Evolutionary conservation across 1,140 invertebrate genomes (phyloP), one percentile per base, ranked within the genome.

Genomic region (Macrosteles quadrilineatus): DNA sequence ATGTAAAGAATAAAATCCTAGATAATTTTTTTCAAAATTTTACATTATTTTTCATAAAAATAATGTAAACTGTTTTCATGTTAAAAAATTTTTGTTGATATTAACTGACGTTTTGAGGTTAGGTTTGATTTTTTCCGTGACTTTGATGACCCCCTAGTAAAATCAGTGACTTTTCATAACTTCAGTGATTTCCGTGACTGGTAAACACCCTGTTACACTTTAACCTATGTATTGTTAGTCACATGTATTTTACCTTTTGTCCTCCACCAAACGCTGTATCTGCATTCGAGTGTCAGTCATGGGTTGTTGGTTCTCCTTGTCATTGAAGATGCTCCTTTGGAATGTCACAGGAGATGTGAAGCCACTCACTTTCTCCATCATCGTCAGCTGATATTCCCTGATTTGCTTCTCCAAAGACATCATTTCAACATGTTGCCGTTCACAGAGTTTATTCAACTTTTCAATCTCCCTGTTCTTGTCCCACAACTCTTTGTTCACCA

Each of bases 381-480:
- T 21, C 65, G 76, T 74, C 23, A 81, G 68, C 71, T 82, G 78
- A 29, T 72, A 45, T 31, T 81, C 79, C 73, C 78, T 79, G 6
- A 81, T 45, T 23, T 78, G 75, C 36, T 78, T 76, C 67, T 76
- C 75, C 14, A 82, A 62, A 30, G 76, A 73, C 4, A 73, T 55
- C 0, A 81, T 74, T 47, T 81, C 79, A 3, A 74, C 43, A 25
- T 78, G 72, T 2, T 80, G 77, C 59, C 78, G 77, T 68, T 79
- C 76, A 69, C 69, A 72, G 32, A 71, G n/a, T 69, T 73, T 75
- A 57, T 75, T 75, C 12, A 91, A 77, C 65, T 88, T 87, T 47
- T 90, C 88, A 27, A 90, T 88, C 74, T 90, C 87, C 29, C 85
- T 84, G 74, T 90, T 90, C 74, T 89, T 89, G 69, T 86, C 86